Evolutionary conservation across 2,888 invertebrate species (phyloP).

Genomic region (Atethmia centrago): DNA sequence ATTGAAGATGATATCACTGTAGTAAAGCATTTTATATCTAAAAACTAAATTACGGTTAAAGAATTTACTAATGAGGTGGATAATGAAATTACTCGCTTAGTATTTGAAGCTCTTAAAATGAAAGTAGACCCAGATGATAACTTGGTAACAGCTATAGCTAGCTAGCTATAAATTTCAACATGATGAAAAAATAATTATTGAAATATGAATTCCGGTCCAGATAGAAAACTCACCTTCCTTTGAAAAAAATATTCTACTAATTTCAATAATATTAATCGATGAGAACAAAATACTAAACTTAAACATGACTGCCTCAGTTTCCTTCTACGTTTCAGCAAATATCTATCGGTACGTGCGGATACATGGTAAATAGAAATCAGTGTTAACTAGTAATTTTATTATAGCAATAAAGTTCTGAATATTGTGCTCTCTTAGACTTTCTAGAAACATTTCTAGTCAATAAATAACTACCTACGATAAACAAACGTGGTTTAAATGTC

Average conservation of each 20-base stretch:
- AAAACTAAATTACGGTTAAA: neutral
- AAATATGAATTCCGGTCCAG: neutral
- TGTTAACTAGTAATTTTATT: constrained; percentile 50
- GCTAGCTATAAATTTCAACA: neutral
- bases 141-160: neutral
- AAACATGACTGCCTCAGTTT: constrained; percentile 13
- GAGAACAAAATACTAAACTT: neutral
- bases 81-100: too few species aligned
- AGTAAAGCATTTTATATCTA: neutral
- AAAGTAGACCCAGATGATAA: neutral
- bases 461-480: constrained; percentile 52
- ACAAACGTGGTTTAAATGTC: constrained; percentile 45
- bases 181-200: neutral
- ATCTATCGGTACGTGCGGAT: constrained; percentile 34
- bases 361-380: constrained; percentile 50
- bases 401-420: constrained; percentile 40
- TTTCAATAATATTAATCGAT: constrained; percentile 5
- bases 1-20: neutral
- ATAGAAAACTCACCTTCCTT: constrained; percentile 5
- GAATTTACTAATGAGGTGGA: neutral
- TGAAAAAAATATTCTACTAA: neutral
- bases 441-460: constrained; percentile 43
- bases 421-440: constrained; percentile 44
- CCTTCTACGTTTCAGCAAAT: constrained; percentile 6
- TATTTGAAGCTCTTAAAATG: neutral